Base-by-base conservation (phyloP, 2,888 invertebrate genomes). In the Ypsolopha sequella region DNA sequence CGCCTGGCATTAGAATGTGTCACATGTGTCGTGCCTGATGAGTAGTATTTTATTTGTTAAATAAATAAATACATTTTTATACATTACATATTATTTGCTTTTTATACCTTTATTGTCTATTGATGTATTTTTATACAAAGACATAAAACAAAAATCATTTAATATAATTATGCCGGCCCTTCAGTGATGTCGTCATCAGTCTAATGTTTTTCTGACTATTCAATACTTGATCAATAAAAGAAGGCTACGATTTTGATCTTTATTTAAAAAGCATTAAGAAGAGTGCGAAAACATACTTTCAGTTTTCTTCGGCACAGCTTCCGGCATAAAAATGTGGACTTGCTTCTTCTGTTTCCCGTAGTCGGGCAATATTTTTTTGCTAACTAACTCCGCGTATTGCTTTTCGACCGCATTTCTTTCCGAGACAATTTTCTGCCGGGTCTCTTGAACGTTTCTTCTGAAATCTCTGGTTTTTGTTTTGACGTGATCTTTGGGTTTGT, bases 311-410 rank as follows among this genome's bases (percentile, higher is more conserved):
- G 89, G 88, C 56, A 91, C 74, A 66, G 89, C 81, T 47, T 84
- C 85, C 0, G 93, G 93, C 88, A 93, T 91, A 63, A 93, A 93
- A 55, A 93, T 93, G 66, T 93, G 93, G 36, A 93, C 80, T 65
- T 94, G 93, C 57, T 90, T 88, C 62, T 90, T 90, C 7, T 78
- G 64, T 53, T 76, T 79, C 36, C 64, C 68, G 3, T 79, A 63
- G 54, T 86, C 76, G 0, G 85, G 84, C 54, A 85, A 78, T 44
- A 85, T 53, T 59, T 82, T 86, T 60, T 80, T 84, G 54, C 65
- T 81, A 48, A 86, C 56, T 61, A 86, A 61, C 10, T 85, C 82
- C 0, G 81, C 77, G 60, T 85, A 86, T 48, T 86, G 82, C 58
- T 77, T 84, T 54, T 82, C 76, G 0, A 86, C 71, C 0, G 79